Evolutionary conservation across 2,113 vertebrate species (phyloP).

Genomic region (Oryzias curvinotus): DNA sequence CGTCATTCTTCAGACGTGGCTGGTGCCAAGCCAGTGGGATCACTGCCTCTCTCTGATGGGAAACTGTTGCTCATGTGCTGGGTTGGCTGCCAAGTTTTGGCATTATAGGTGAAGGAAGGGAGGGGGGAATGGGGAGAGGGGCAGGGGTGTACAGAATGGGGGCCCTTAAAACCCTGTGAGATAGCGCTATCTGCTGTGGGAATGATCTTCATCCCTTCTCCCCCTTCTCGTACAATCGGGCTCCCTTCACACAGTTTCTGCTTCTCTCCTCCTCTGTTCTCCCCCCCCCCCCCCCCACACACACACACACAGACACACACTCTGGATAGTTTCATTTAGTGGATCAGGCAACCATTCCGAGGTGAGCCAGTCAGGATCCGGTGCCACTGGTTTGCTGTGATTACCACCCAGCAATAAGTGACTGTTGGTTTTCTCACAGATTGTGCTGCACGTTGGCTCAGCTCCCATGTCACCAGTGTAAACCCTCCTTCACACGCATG

Average conservation of each 20-base stretch:
- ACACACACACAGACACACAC: too few relatives aligned
- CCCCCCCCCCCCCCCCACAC: not conserved
- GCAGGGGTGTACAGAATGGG: conserved; percentile 54
- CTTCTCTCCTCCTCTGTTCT: conserved; percentile 30
- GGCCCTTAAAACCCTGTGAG: conserved; percentile 76
- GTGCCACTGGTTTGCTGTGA: conserved; percentile 66
- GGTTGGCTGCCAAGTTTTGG: conserved; percentile 80
- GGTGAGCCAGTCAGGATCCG: conserved; percentile 64
- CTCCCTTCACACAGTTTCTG: conserved; percentile 27
- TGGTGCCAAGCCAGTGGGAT: conserved; percentile 74
- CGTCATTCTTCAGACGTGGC: conserved; percentile 67
- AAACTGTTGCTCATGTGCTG: conserved; percentile 77
- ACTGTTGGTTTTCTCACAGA: conserved; percentile 70
- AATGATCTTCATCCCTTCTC: conserved; percentile 64
- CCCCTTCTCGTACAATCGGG: conserved; percentile 34
- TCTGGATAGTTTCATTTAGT: conserved; percentile 46
- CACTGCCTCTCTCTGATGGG: conserved; percentile 74
- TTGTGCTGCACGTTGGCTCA: conserved; percentile 66
- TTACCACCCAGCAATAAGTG: conserved; percentile 57
- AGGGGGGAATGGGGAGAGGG: not conserved
- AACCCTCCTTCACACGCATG: conserved; percentile 19
- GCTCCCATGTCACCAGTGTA: conserved; percentile 54
- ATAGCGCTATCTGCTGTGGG: conserved; percentile 73
- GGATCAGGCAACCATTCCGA: conserved; percentile 70
- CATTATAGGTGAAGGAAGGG: conserved; percentile 61